phyloP scores from a whole-genome alignment of 2,888 invertebrate genomes.

The Amphipoea oculea region DNA sequence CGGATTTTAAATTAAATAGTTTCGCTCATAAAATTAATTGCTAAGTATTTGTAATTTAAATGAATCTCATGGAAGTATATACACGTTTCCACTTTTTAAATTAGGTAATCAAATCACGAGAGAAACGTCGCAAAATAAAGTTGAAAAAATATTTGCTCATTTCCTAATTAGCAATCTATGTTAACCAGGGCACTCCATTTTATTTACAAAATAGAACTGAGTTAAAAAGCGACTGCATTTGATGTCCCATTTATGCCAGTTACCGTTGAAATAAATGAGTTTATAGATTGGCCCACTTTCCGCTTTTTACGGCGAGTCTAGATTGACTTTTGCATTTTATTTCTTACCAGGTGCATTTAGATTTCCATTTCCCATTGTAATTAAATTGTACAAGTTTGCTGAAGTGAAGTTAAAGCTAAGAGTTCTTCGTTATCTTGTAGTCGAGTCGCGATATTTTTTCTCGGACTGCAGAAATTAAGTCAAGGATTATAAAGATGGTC shows the following conservation, averaged over 20 bases:
- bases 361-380: conserved; percentile 84
- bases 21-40: not conserved
- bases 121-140: not conserved
- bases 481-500: conserved; percentile 7
- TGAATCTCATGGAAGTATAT: not conserved
- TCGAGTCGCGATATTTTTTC: conserved; percentile 67
- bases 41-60: not conserved
- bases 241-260: conserved; percentile 73
- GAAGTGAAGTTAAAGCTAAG: conserved; percentile 62
- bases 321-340: conserved; percentile 80
- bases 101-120: not conserved
- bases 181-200: conserved; percentile 22
- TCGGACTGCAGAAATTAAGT: conserved; percentile 64
- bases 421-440: conserved; percentile 66
- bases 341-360: conserved; percentile 79
- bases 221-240: conserved; percentile 58
- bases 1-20: not conserved
- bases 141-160: conserved; percentile 4
- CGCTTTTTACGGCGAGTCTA: conserved; percentile 67
- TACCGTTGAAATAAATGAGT: conserved; percentile 80
- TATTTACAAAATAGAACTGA: conserved; percentile 50
- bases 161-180: conserved; percentile 41
- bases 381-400: conserved; percentile 82
- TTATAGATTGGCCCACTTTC: conserved; percentile 80
- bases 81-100: not conserved